Base-by-base conservation (phyloP, 2,797 vertebrate species). In the Ctenopoma multispine region DNA sequence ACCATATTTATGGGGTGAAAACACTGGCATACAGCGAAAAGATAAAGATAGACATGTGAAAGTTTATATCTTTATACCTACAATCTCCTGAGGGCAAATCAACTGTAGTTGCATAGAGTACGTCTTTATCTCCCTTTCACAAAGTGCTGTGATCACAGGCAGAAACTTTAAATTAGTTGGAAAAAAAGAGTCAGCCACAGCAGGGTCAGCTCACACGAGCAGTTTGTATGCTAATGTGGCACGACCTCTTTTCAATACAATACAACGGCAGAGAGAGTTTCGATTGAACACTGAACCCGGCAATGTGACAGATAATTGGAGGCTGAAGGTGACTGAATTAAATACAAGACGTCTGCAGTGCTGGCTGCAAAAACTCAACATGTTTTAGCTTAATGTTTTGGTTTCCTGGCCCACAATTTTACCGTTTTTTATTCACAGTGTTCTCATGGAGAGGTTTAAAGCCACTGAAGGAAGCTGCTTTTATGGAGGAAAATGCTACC, bases 191-290 rank as follows among this genome's bases (percentile, higher is more conserved):
- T 38, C 47, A 23, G 62, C 51, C 14, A 14, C 65, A 24, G 63
- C 63, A 51, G 80, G 80, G 74, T 80, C 71, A 69, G 66, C 63
- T 61, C 41, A 54, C 70, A 58, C 18, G 29, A 74, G 76, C 50
- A 57, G 75, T 73, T 81, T 75, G 76, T 77, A 82, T 83, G 77
- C 80, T 75, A 82, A 88, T 84, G 36, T 13, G 36, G 36, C 36
- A 38, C 36, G 12, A 57, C 21, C 66, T 74, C 62, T 24, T 66
- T 54, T 48, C 59, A 60, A 3, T n/a, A 47, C 62, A 63, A 59
- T 0, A 44, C 20, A 24, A 27, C 36, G 40, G 38, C 47, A 34
- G 23, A 34, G 48, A 40, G 54, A 55, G 43, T 50, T 72, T 13
- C 21, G 27, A 75, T 62, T 27, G 7, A 65, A 62, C 50, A 44